Evolutionary conservation across 2,113 vertebrate species (phyloP), one percentile per base, ranked within the genome.

Genomic region (Nymphicus hollandicus): DNA sequence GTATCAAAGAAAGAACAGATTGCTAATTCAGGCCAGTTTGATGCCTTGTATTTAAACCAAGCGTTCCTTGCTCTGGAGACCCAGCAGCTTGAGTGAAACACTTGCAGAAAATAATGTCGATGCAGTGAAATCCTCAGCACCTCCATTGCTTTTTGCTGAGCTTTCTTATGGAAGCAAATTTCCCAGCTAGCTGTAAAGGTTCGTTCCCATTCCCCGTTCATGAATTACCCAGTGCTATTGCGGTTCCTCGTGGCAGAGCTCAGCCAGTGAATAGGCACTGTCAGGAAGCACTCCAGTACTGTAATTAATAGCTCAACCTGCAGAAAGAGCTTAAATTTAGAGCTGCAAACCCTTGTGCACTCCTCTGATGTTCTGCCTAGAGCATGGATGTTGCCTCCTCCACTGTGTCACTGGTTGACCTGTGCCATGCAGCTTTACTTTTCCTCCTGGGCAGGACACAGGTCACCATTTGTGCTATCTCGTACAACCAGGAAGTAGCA

Each of bases 301-400:
- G 76, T 78, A 95, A 92, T 93, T 92, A 97, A 87, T 84, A 76
- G 65, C 81, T 95, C 81, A 84, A 78, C 82, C 83, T 94, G 73
- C 56, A 70, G 78, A 87, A 96, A 46, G 72, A 89, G 52, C 65
- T 95, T 58, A 60, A 85, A 85, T 96, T 87, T 81, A 91, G 73
- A 92, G 84, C 84, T 91, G 55, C 28, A 58, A 18, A 60, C 56
- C 77, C 83, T 29, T 15, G 43, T 4, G 33, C 1, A 5, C 78
- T 69, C 47, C 49, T 89, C 60, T 4, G 37, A 24, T 80, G 61
- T 60, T 88, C 46, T 88, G 74, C 94, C 61, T 81, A 52, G 28
- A 70, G 77, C 35, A 18, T 2, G 6, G 47, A 24, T 70, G 41
- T 78, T 0, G 1, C 39, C 28, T 81, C 46, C 35, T 63, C 13